phyloP scores from a whole-genome alignment of 2,797 vertebrate species.

The Neosilurus mollespiculum region DNA sequence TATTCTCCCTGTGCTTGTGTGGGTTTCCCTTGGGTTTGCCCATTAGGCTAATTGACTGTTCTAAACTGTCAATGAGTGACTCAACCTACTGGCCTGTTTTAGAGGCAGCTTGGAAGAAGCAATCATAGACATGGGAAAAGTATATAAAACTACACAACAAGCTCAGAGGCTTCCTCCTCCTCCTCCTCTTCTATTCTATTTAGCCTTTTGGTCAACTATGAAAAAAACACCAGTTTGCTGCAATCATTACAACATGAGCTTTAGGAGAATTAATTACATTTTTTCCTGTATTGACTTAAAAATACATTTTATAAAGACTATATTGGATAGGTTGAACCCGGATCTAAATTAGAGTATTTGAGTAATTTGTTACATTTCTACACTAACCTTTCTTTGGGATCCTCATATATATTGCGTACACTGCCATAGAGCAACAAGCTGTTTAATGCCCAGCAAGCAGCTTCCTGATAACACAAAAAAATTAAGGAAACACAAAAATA shows the following conservation, averaged over 20 bases:
- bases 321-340: background rate
- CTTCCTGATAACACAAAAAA: slow-evolving; percentile 74
- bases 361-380: background rate
- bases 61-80: background rate
- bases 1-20: too few relatives aligned
- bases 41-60: too few relatives aligned
- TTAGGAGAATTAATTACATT: background rate
- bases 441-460: slow-evolving; percentile 91
- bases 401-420: slow-evolving; percentile 75
- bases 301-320: background rate
- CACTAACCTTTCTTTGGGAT: slow-evolving; percentile 81
- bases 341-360: background rate
- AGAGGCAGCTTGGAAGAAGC: background rate
- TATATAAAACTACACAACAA: background rate
- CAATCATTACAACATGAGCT: background rate
- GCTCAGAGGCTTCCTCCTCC: background rate
- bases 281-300: background rate
- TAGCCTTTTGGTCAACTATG: background rate
- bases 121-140: background rate
- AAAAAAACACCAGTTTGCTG: background rate
- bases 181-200: background rate
- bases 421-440: slow-evolving; percentile 84
- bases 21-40: too few relatives aligned
- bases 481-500: background rate
- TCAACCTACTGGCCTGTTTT: background rate